These are phyloP conservation scores for Rhabdomys dilectus DNA, from an alignment of 2,113 vertebrate genomes.

Conservation along the genomic window DNA sequence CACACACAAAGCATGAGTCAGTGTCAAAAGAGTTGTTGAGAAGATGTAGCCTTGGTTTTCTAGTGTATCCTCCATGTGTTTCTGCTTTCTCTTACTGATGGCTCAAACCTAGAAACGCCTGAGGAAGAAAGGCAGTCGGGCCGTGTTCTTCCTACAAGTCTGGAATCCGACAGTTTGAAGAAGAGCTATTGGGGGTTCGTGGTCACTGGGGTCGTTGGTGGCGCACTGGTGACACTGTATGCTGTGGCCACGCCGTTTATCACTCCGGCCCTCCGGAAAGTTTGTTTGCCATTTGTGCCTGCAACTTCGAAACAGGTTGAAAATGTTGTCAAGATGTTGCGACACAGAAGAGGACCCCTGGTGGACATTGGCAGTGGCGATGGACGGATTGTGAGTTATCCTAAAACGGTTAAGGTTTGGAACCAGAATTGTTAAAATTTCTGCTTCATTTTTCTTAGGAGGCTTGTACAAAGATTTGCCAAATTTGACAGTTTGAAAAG, in stretches of 20 bases:
- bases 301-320: constrained; percentile 92
- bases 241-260: constrained; percentile 92
- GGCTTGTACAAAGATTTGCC: not conserved
- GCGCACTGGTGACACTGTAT: constrained; percentile 90
- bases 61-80: not conserved
- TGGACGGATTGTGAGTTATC: constrained; percentile 93
- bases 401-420: not conserved
- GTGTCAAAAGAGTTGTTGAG: no score
- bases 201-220: constrained; percentile 87
- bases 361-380: constrained; percentile 97
- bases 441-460: not conserved
- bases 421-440: not conserved
- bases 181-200: constrained; percentile 87
- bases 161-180: not conserved
- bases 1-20: not conserved
- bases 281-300: constrained; percentile 97
- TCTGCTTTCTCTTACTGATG: constrained; percentile 29
- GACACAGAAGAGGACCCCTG: constrained; percentile 87
- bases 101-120: fast-evolving
- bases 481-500: not conserved
- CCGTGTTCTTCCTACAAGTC: fast-evolving
- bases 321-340: constrained; percentile 91
- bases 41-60: not conserved
- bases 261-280: constrained; percentile 91
- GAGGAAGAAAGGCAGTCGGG: fast-evolving